These are phyloP conservation scores for Heliconius aoede DNA, from an alignment of 2,888 invertebrate species.

Conservation along the genomic window DNA sequence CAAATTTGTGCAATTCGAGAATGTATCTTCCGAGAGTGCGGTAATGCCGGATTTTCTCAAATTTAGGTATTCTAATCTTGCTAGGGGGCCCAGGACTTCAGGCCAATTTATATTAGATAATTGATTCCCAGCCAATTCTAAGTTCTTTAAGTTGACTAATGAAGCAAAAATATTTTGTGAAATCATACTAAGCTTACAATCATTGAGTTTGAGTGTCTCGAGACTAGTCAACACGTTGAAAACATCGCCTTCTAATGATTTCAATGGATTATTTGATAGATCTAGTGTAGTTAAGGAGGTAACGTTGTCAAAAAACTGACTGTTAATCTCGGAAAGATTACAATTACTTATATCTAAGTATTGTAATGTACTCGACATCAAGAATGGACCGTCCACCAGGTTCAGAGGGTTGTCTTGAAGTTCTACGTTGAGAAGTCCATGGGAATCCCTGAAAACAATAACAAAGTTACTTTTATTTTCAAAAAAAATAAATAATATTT, in stretches of 20 bases:
- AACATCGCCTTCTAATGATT: constrained; percentile 81
- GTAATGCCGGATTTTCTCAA: constrained; percentile 85
- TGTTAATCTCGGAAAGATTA: constrained; percentile 83
- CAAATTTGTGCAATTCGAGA: constrained; percentile 86
- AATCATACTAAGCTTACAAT: constrained; percentile 85
- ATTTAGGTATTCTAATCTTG: constrained; percentile 85
- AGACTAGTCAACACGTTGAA: constrained; percentile 86
- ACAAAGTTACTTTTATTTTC: neutral
- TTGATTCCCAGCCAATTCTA: constrained; percentile 86
- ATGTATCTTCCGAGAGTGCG: constrained; percentile 85
- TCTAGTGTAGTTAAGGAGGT: constrained; percentile 87
- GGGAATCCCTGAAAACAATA: constrained; percentile 82
- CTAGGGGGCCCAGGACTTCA: constrained; percentile 83
- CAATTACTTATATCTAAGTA: constrained; percentile 88
- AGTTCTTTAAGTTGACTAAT: constrained; percentile 84
- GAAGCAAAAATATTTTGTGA: constrained; percentile 82
- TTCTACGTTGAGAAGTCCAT: constrained; percentile 87
- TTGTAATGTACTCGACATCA: constrained; percentile 86
- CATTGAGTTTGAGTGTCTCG: constrained; percentile 86
- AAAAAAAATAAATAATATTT: neutral
- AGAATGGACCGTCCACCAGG: constrained; percentile 85
- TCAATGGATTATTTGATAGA: constrained; percentile 87
- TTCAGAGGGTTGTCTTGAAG: constrained; percentile 87
- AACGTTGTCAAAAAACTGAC: constrained; percentile 86
- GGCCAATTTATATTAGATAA: constrained; percentile 85